Percentiles rank a stretch among this genome's conserved stretches.
These are phyloP conservation scores for Graptemys geographica DNA, from an alignment of 2,797 vertebrate genomes.

Conservation along the genomic window DNA sequence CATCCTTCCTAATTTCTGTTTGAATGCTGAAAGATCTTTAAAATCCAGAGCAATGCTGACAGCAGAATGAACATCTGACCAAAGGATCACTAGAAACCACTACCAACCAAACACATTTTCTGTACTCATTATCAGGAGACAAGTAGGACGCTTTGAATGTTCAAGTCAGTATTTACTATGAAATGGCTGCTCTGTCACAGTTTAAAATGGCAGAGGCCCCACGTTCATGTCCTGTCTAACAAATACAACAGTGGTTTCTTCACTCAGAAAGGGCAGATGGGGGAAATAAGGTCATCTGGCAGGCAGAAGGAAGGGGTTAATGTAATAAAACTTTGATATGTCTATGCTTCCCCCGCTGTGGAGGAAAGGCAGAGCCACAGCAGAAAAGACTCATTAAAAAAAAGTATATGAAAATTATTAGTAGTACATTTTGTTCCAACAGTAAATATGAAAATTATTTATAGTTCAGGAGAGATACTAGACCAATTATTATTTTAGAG, in stretches of 20 bases:
- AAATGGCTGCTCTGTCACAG: constrained; percentile 66
- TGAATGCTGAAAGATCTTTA: constrained; percentile 24
- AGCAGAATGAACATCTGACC: constrained; percentile 7
- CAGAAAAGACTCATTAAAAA: no score
- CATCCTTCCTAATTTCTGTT: background rate
- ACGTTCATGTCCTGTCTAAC: background rate
- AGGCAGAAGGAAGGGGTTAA: constrained; percentile 16
- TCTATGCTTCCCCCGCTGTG: background rate
- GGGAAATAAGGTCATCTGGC: constrained; percentile 24
- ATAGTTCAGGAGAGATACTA: background rate
- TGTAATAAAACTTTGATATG: background rate
- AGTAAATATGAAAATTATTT: background rate
- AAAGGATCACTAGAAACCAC: constrained; percentile 11
- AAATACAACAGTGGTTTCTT: constrained; percentile 48
- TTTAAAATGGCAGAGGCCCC: constrained; percentile 60
- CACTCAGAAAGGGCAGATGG: constrained; percentile 30
- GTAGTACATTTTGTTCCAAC: background rate
- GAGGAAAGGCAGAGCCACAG: background rate
- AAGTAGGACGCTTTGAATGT: background rate
- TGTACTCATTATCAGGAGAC: constrained; percentile 24
- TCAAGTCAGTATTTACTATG: background rate
- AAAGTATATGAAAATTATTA: background rate
- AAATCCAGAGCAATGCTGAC: constrained; percentile 22
- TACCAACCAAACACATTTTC: constrained; percentile 9
- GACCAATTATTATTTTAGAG: constrained; percentile 13